These are phyloP conservation scores for Bettongia penicillata DNA, from an alignment of 2,113 vertebrate species.

Conservation along the genomic window DNA sequence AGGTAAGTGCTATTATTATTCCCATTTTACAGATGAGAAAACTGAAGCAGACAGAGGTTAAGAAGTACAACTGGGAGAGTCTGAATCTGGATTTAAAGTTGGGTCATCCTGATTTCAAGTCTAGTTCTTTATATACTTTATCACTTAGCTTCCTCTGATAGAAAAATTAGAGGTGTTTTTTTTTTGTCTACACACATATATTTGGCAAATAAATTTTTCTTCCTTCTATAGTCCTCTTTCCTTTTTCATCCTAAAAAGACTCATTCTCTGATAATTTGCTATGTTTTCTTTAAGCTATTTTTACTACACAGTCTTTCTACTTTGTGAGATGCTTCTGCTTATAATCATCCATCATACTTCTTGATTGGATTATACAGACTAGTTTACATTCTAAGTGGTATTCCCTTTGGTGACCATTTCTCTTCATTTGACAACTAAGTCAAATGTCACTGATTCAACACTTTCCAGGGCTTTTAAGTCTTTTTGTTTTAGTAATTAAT, in stretches of 20 bases:
- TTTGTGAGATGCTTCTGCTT: background rate
- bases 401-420: background rate
- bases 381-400: background rate
- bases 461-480: background rate
- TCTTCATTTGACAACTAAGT: background rate
- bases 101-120: background rate
- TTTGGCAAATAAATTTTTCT: background rate
- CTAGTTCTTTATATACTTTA: background rate
- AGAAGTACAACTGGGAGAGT: background rate
- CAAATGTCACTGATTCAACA: background rate
- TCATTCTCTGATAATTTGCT: background rate
- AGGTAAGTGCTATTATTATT: background rate
- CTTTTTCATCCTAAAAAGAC: background rate
- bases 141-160: background rate
- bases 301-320: background rate
- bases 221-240: background rate
- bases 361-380: background rate
- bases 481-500: background rate
- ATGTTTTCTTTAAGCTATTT: background rate
- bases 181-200: background rate
- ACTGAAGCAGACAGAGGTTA: background rate
- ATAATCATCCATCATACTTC: background rate
- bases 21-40: background rate
- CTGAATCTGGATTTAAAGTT: background rate
- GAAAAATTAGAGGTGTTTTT: background rate